These are phyloP conservation scores for Lanius collurio DNA, from an alignment of 2,113 vertebrate genomes.

Conservation along the genomic window DNA sequence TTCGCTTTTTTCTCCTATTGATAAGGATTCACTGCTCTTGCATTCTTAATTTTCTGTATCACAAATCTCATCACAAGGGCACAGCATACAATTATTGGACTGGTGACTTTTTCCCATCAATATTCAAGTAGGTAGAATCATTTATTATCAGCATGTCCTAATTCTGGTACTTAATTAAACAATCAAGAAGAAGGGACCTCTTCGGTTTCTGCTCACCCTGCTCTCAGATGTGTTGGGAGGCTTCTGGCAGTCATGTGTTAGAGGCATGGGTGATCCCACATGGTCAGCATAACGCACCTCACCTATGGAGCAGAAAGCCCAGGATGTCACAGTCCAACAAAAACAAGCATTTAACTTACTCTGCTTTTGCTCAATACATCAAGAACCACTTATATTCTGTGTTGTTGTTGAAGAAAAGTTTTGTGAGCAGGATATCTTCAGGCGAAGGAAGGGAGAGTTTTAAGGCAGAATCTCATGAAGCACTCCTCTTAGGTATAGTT, in stretches of 20 bases:
- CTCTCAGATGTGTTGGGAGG: not conserved
- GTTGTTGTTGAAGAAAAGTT: not conserved
- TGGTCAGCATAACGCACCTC: not conserved
- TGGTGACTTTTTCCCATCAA: not conserved
- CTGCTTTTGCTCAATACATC: not conserved
- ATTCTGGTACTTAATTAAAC: not conserved
- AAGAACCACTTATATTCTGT: not conserved
- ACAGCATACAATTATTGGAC: not conserved
- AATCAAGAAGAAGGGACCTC: not conserved
- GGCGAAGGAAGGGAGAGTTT: not conserved
- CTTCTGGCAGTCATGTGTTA: not conserved
- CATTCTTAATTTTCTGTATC: not conserved
- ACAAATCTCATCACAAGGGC: not conserved
- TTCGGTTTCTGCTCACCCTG: fast-evolving
- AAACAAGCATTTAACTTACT: not conserved
- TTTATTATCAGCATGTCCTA: not conserved
- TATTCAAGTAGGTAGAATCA: not conserved
- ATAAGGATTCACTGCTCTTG: not conserved
- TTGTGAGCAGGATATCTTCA: not conserved
- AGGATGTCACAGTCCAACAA: not conserved
- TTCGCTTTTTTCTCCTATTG: not conserved
- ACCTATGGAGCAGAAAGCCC: not conserved
- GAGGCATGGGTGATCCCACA: not conserved
- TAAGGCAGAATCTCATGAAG: not conserved
- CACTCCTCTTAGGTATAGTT: not conserved